Percentiles rank a stretch among this genome's conserved stretches.
Evolutionary conservation across 2,797 vertebrate species (phyloP).

Genomic region (Trachops cirrhosus): DNA sequence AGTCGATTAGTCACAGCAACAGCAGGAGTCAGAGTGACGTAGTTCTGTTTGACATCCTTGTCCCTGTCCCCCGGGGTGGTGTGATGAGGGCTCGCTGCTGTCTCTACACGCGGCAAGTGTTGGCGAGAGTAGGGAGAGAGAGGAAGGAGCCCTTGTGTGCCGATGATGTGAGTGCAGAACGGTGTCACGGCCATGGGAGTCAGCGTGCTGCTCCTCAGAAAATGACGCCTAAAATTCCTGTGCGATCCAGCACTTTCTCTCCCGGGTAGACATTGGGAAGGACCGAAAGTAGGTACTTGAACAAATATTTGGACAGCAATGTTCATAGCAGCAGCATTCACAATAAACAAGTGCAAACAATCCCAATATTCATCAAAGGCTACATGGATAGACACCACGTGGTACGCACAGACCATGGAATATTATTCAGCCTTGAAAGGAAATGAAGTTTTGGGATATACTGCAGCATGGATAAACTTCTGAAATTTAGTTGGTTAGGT

Average conservation of each 20-base stretch:
- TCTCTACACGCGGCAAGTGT: rapidly evolving
- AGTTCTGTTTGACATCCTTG: neutral
- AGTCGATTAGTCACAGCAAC: neutral
- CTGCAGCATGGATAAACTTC: neutral
- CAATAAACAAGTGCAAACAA: neutral
- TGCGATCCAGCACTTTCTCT: neutral
- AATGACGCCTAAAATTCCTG: neutral
- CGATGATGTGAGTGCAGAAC: too few relatives aligned
- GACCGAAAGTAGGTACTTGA: neutral
- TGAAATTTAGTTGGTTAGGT: neutral
- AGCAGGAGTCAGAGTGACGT: neutral
- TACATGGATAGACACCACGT: neutral
- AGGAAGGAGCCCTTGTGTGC: neutral
- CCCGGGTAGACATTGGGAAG: too few relatives aligned
- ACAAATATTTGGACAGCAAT: neutral
- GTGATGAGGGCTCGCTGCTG: neutral
- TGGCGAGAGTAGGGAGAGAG: neutral
- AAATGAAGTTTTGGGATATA: neutral
- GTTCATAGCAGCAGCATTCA: neutral
- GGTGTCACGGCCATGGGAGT: too few relatives aligned
- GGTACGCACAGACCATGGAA: neutral
- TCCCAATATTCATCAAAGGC: neutral
- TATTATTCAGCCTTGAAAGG: neutral
- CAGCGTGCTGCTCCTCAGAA: neutral
- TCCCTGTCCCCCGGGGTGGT: rapidly evolving